Evolutionary conservation across 1,140 invertebrate species (phyloP), one percentile per base, ranked within the genome.

Genomic region (Drosophila insularis): DNA sequence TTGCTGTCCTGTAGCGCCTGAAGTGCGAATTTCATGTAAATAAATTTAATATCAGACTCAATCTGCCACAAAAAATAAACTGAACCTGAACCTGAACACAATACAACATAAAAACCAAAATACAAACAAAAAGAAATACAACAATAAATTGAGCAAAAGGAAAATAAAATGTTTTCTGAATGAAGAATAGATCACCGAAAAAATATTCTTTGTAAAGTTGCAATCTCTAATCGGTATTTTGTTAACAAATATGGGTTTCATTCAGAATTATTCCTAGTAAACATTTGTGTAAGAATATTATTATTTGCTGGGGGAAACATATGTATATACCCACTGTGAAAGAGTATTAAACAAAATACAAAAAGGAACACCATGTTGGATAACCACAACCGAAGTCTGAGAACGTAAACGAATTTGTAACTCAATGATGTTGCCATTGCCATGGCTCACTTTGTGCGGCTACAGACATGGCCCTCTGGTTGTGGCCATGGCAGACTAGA

Each of bases 11-110:
- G 14, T 46, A 69, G 60, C 61, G 54, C 64, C 56, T 55, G 50
- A 78, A 80, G 81, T 86, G 78, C 68, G 78, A 81, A 85, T 74
- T 85, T 81, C 65, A 65, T 67, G 74, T 69, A 86, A 85, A 85
- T 85, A 86, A 85, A 85, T 85, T 81, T 72, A 86, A 85, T 81
- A 86, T 85, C 82, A 81, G 78, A 75, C 78, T 68, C 81, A 85
- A 85, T 87, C 81, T 85, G 82, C 74, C 60, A 60, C 60, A 73
- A 68, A 32, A 55, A 32, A 56, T 8, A 14, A 56, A 32, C 31
- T 13, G 11, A 37, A 37, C 35, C 8, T 8, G 32, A 35, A 35
- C 32, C 35, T 37, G 35, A 13, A 11, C 7, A 11, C 3, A n/a
- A 21, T 50, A 23, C 39, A 10, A n/a, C n/a, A 19, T 8, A 31